These are phyloP conservation scores for Halcyon senegalensis DNA, from an alignment of 2,113 vertebrate genomes.

Conservation along the genomic window DNA sequence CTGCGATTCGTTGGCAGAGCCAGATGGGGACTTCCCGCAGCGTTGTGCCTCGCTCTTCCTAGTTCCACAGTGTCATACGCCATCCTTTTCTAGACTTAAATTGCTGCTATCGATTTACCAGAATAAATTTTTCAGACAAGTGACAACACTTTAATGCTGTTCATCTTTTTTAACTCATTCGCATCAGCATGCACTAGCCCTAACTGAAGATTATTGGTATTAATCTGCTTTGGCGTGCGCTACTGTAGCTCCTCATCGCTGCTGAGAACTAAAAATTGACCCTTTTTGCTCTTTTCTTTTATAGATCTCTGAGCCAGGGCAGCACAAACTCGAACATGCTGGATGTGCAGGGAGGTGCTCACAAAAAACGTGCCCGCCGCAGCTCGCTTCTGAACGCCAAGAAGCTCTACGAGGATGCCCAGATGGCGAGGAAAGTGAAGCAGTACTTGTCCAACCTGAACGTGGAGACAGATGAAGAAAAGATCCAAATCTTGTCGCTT, in stretches of 20 bases:
- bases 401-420: constrained; percentile 96
- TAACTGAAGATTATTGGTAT: constrained; percentile 74
- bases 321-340: constrained; percentile 97
- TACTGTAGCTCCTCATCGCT: neutral
- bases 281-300: neutral
- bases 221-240: constrained; percentile 51
- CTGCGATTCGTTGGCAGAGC: neutral
- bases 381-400: constrained; percentile 96
- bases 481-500: constrained; percentile 90
- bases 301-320: constrained; percentile 94
- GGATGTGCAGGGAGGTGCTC: constrained; percentile 90
- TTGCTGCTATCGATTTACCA: neutral
- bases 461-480: constrained; percentile 92
- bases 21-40: too few species aligned
- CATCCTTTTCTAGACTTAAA: constrained; percentile 25
- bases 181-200: constrained; percentile 81
- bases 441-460: constrained; percentile 92
- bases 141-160: constrained; percentile 75
- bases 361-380: constrained; percentile 92
- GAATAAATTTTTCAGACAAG: neutral
- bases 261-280: neutral
- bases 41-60: neutral
- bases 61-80: neutral
- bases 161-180: constrained; percentile 79
- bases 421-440: constrained; percentile 96